Conservation (phyloP, 2,797 vertebrate species). For the Vultur gryphus region DNA sequence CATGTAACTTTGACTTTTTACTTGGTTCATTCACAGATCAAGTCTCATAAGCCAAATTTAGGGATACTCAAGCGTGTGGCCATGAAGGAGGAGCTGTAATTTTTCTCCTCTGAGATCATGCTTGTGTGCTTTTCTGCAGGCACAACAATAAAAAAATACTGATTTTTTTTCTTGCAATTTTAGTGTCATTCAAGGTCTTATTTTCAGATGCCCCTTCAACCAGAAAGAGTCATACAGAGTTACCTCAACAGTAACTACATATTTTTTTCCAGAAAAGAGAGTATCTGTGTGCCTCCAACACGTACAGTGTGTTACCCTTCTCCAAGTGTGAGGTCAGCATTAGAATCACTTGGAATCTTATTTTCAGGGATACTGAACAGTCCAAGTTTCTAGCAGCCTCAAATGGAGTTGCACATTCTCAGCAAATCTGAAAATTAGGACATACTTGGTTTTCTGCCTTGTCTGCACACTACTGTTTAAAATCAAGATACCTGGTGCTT, state of each 20-base stretch:
- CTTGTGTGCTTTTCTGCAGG: constrained; percentile 37
- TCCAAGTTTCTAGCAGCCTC: neutral
- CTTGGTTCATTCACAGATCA: neutral
- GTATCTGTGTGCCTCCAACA: neutral
- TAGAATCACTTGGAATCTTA: neutral
- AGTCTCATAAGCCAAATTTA: neutral
- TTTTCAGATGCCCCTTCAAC: neutral
- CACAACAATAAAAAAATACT: neutral
- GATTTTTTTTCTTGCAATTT: neutral
- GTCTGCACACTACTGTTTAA: neutral
- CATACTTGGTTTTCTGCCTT: neutral
- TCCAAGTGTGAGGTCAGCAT: neutral
- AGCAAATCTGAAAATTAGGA: neutral
- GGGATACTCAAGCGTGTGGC: constrained; percentile 24
- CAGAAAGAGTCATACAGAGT: neutral
- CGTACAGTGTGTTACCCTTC: accelerated
- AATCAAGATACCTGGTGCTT: neutral
- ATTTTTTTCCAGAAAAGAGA: neutral
- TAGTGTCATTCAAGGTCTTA: constrained; percentile 15
- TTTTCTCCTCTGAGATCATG: constrained; percentile 45
- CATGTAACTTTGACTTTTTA: neutral
- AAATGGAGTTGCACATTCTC: neutral
- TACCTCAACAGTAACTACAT: neutral
- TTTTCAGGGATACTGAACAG: neutral
- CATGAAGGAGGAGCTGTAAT: constrained; percentile 52